Base-by-base conservation (phyloP, 2,113 vertebrate genomes). In the Dascyllus trimaculatus region DNA sequence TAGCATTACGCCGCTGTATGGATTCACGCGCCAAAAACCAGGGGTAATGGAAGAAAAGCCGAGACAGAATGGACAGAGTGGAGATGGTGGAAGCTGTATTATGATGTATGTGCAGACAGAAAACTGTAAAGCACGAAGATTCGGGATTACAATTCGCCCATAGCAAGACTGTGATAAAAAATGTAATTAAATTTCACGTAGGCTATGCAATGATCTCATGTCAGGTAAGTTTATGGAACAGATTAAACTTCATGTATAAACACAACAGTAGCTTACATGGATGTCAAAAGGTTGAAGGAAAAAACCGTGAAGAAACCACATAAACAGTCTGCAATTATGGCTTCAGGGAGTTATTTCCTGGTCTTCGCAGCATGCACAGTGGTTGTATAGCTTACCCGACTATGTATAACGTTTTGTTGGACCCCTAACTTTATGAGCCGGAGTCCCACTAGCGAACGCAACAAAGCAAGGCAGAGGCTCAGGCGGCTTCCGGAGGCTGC, bases 1-100 rank as follows among this genome's bases (percentile, higher is more conserved):
- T 46, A 66, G 83, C 71, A 77, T 80, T 81, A 86, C 63, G 40
- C 22, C 62, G 85, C 80, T 81, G 29, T 63, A 86, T 87, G 72
- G 82, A 65, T 88, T 83, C 79, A 87, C 26, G 69, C 63, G 14
- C 67, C 63, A 75, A 78, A 67, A 80, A 63, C n/a, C 77, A 80
- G 58, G 15, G 40, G 24, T 80, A 86, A 84, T 87, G 73, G 80
- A 40, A 60, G 65, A 56, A 70, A 66, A 62, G 61, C 17, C 10
- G 24, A 38, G 54, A 61, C n/a, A 21, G 58, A 76, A 66, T 13
- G 46, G 65, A 81, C 48, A 17, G 56, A 69, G 53, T 3, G 0
- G 46, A 11, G 35, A 2, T 46, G 58, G 77, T 19, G 24, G 51
- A 52, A 61, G 57, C 45, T 35, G 21, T 8, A 63, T 81, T 69